A percentile compares a stretch with the other conserved stretches of the same genome.
Evolutionary conservation across 2,113 vertebrate species (phyloP).

Genomic region (Lamprotornis superbus): DNA sequence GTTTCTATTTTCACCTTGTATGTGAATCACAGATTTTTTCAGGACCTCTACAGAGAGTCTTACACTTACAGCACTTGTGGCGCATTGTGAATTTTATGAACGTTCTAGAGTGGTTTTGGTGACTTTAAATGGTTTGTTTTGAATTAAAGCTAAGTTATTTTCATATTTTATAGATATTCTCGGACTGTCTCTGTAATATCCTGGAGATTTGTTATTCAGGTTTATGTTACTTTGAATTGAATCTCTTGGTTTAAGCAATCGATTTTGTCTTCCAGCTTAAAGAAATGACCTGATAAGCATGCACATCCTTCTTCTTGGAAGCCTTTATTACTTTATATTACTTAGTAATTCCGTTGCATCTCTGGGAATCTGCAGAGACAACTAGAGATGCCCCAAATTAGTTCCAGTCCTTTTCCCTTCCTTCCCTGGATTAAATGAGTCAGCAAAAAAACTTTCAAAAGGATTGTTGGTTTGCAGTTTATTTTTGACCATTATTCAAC

Average conservation of each 20-base stretch:
- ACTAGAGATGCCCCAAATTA: neutral
- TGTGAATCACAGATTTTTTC: neutral
- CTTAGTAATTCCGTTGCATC: neutral
- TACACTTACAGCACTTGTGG: neutral
- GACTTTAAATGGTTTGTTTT: neutral
- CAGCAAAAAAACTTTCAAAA: neutral
- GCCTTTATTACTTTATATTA: neutral
- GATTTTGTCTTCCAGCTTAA: neutral
- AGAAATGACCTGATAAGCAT: neutral
- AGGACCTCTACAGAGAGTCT: neutral
- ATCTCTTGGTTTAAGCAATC: neutral
- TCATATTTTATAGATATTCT: neutral
- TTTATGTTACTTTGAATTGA: neutral
- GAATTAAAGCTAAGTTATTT: neutral
- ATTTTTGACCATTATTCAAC: neutral
- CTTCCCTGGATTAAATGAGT: neutral
- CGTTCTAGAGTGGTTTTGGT: neutral
- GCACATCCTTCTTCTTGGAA: neutral
- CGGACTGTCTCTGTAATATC: neutral
- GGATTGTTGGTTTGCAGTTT: neutral
- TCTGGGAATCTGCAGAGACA: neutral
- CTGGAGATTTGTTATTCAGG: neutral
- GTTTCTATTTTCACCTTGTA: neutral
- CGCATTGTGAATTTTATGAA: neutral
- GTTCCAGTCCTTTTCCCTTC: neutral